These are phyloP conservation scores for Hybos culiciformis DNA, from an alignment of 2,888 invertebrate species.

Conservation along the genomic window DNA sequence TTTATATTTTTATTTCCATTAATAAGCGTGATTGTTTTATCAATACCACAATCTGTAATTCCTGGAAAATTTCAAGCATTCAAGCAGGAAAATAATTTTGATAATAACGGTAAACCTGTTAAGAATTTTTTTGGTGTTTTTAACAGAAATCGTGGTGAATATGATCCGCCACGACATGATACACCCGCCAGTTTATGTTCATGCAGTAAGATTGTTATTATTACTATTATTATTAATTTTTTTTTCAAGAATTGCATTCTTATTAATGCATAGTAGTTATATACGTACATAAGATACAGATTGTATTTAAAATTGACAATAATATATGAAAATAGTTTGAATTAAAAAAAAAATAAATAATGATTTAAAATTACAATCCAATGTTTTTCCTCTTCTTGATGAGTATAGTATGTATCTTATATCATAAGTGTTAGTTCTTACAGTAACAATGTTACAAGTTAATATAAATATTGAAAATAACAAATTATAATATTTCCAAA, in stretches of 20 bases:
- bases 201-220: conserved; percentile 44
- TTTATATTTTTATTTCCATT: too few relatives aligned
- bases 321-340: not conserved
- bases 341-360: not conserved
- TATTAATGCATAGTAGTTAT: not conserved
- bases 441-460: too few relatives aligned
- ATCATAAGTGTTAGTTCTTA: too few relatives aligned
- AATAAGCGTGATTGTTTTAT: too few relatives aligned
- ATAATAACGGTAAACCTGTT: conserved; percentile 25
- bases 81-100: conserved; percentile 18
- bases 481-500: too few relatives aligned
- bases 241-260: not conserved
- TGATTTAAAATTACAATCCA: not conserved
- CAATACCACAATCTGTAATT: conserved; percentile 15
- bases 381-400: not conserved
- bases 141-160: conserved; percentile 45
- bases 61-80: conserved; percentile 31
- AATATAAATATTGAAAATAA: too few relatives aligned
- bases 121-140: conserved; percentile 48
- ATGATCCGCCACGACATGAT: conserved; percentile 43
- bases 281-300: not conserved
- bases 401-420: too few relatives aligned
- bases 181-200: conserved; percentile 43
- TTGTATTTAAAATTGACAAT: not conserved
- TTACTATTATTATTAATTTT: not conserved